These are phyloP conservation scores for Mus musculus DNA, from an alignment of 2,113 vertebrate species.

Conservation along the genomic window GRCm39 chr5:19692501-19693000, in stretches of 20 bases:
- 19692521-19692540: neutral
- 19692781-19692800: too few species aligned
- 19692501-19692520: neutral
- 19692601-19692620: neutral
- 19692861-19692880: conserved; percentile 44
- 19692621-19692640: neutral
- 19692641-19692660: neutral
- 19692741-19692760: neutral
- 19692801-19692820: too few species aligned
- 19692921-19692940: conserved; percentile 41
- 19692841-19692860: conserved; percentile 60
- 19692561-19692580: neutral
- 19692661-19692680: neutral
- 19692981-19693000: conserved; percentile 65
- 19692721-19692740: too few species aligned
- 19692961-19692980: conserved; percentile 58
- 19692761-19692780: too few species aligned
- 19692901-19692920: conserved; percentile 14
- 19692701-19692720: conserved; percentile 1
- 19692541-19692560: neutral
- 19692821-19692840: too few species aligned
- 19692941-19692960: conserved; percentile 37
- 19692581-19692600: neutral
- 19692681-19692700: neutral
- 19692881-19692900: conserved; percentile 66